Percentiles rank a stretch among this genome's conserved stretches.
Conservation (phyloP, 2,888 invertebrate genomes). For the Cyclophora punctaria region DNA sequence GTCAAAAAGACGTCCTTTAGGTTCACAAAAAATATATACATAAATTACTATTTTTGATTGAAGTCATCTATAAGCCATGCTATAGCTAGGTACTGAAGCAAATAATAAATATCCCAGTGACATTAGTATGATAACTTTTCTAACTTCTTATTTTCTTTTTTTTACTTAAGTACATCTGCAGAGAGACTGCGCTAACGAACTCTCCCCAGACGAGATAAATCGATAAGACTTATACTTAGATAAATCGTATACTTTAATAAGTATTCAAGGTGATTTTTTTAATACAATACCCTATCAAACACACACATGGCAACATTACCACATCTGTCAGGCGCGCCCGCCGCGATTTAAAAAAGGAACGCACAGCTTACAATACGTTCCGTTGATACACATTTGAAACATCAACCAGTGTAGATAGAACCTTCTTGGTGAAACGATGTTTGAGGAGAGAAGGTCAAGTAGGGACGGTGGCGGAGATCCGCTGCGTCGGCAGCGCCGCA, state of each 20-base stretch:
- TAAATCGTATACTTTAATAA: not conserved
- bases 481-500: conserved; percentile 56
- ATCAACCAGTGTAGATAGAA: conserved; percentile 18
- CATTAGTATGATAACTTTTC: no score
- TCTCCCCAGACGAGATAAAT: no score
- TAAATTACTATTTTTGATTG: no score
- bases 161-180: no score
- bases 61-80: no score
- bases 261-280: not conserved
- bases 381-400: conserved; percentile 23
- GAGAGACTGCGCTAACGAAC: no score
- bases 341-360: conserved; percentile 64
- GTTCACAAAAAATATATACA: no score
- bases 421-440: conserved; percentile 1
- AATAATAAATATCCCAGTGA: no score
- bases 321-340: conserved; percentile 64
- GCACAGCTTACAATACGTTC: conserved; percentile 37
- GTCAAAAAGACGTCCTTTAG: no score
- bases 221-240: no score
- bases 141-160: no score
- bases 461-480: conserved; percentile 19
- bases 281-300: conserved; percentile 32
- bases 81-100: no score
- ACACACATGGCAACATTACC: conserved; percentile 64
- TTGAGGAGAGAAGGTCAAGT: conserved; percentile 10